Evolutionary conservation across 2,888 invertebrate genomes (phyloP), one percentile per base, ranked within the genome.

Genomic region (Abscondita cerata): DNA sequence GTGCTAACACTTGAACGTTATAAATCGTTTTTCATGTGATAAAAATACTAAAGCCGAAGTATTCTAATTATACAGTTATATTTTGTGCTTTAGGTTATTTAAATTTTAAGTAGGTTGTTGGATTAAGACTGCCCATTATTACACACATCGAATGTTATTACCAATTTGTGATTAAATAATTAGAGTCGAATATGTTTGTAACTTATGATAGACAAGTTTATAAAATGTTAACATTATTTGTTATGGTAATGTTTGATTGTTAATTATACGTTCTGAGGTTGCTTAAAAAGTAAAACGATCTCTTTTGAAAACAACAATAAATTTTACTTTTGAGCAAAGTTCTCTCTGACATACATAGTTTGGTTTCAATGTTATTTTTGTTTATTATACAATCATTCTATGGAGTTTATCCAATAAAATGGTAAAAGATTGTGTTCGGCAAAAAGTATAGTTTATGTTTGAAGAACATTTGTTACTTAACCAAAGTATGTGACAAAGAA

Each of bases 21-120:
- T 47, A 40, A 65, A 15, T 61, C 58, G 59, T 51, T 63, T 64
- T 56, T 58, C 59, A 53, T 58, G 65, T 50, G 65, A 65, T 59
- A 60, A 53, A 33, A 15, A 16, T 8, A 51, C 60, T 41, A 60
- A 54, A 59, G 63, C 59, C 63, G 63, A 63, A 64, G 38, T 46
- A 53, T 62, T 58, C 54, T 58, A 53, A 41, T 31, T 50, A 57
- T 16, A 51, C 12, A 25, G 52, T 59, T 64, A 59, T 48, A 48
- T 64, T 64, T 59, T 41, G 46, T 44, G 52, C 52, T 64, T 64
- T 48, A 57, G 63, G 59, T 59, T 59, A 59, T 59, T 59, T 59
- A 40, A 59, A 59, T 57, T 59, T 59, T 59, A 63, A 54, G 59
- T 59, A 59, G 52, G 31, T 59, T 55, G 58, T 59, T 64, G 59